phyloP scores from a whole-genome alignment of 2,888 invertebrate species.

The Ectropis crepuscularia region DNA sequence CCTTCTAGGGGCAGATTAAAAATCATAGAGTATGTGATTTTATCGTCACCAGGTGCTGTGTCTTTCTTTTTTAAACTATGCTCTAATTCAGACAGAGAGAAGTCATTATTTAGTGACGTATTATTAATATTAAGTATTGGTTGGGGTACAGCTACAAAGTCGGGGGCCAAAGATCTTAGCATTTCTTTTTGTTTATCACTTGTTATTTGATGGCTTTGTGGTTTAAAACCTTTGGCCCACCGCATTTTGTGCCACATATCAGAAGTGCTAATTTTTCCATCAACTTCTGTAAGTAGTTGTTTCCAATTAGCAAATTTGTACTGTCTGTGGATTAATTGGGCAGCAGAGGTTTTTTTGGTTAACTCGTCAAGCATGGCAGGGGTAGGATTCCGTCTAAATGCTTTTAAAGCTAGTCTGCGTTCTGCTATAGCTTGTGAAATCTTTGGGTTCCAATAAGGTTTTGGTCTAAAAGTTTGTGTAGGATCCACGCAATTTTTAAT shows the following conservation, averaged over 20 bases:
- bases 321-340: neutral
- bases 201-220: neutral
- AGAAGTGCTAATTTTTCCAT: neutral
- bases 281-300: neutral
- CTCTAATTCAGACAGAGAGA: too few species aligned
- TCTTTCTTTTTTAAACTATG: conserved; percentile 22
- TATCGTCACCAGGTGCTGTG: conserved; percentile 31
- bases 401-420: neutral
- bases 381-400: conserved; percentile 12
- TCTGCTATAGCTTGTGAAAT: conserved; percentile 19
- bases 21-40: conserved; percentile 9
- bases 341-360: neutral
- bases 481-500: neutral
- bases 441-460: conserved; percentile 17
- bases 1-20: neutral
- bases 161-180: conserved; percentile 5
- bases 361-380: conserved; percentile 1
- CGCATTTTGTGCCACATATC: conserved; percentile 12
- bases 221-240: conserved; percentile 3
- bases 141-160: conserved; percentile 1
- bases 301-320: too few species aligned
- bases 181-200: neutral
- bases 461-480: conserved; percentile 39
- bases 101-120: too few species aligned
- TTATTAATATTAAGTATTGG: too few species aligned